A percentile compares a stretch with the other conserved stretches of the same genome.
phyloP scores from a whole-genome alignment of 1,140 invertebrate genomes.

The Paralvinella palmiformis region DNA sequence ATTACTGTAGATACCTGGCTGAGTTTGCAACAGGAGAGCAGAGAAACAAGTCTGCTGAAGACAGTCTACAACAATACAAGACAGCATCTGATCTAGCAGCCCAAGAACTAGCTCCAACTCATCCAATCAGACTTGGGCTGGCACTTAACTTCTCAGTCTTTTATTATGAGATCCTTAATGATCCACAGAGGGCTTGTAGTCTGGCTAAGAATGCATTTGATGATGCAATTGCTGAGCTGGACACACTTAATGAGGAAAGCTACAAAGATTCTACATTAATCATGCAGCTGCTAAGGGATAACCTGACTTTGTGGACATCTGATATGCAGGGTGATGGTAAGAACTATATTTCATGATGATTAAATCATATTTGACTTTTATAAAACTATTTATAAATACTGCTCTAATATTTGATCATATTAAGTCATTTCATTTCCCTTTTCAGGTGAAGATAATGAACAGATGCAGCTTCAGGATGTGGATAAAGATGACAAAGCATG shows the following conservation, averaged over 20 bases:
- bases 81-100: conserved; percentile 98
- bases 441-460: too few species aligned
- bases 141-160: conserved; percentile 99
- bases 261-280: conserved; percentile 98
- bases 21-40: conserved; percentile 95
- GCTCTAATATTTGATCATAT: too few species aligned
- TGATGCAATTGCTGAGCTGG: conserved; percentile 94
- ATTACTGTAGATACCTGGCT: conserved; percentile 98
- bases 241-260: conserved; percentile 92
- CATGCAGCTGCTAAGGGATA: conserved; percentile 97
- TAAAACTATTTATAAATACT: too few species aligned
- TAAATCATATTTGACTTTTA: too few species aligned
- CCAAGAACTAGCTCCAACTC: conserved; percentile 95
- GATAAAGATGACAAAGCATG: too few species aligned
- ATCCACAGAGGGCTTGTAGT: conserved; percentile 95
- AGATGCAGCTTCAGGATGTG: too few species aligned
- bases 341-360: too few species aligned
- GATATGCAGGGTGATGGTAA: conserved; percentile 76
- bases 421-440: too few species aligned
- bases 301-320: conserved; percentile 96
- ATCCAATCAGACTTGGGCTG: conserved; percentile 95
- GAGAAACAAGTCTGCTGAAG: conserved; percentile 87
- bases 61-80: conserved; percentile 88
- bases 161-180: conserved; percentile 99
- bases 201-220: conserved; percentile 73